A percentile compares a stretch with the other conserved stretches of the same genome.
Conservation (phyloP, 2,888 invertebrate species). For the Pomacea canaliculata region DNA sequence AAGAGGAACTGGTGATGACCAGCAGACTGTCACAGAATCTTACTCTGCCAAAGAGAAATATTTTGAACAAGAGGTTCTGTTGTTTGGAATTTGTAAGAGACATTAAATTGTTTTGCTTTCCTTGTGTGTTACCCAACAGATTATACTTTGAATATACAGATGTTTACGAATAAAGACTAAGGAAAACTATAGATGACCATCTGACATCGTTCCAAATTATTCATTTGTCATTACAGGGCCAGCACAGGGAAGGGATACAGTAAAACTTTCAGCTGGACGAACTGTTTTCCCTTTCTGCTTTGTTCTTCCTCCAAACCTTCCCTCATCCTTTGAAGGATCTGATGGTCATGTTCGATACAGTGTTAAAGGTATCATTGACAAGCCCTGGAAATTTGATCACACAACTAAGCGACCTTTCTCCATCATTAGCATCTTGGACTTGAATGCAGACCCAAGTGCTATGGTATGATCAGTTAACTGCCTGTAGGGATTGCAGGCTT, state of each 20-base stretch:
- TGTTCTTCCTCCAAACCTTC: slow-evolving; percentile 74
- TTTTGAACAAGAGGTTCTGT: slow-evolving; percentile 45
- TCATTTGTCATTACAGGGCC: slow-evolving; percentile 24
- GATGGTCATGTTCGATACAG: slow-evolving; percentile 82
- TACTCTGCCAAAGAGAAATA: slow-evolving; percentile 57
- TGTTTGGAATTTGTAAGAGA: slow-evolving; percentile 44
- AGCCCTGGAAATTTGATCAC: slow-evolving; percentile 88
- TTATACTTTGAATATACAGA: no score
- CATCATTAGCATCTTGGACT: slow-evolving; percentile 84
- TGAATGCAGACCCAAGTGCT: slow-evolving; percentile 74
- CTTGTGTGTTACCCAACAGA: no score
- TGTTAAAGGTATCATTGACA: slow-evolving; percentile 83
- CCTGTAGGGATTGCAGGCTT: no score
- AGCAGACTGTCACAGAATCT: slow-evolving; percentile 48
- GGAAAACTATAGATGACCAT: no score
- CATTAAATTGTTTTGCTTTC: no score
- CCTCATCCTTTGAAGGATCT: slow-evolving; percentile 61
- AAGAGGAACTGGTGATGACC: slow-evolving; percentile 55
- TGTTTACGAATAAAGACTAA: no score
- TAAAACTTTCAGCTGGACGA: slow-evolving; percentile 77
- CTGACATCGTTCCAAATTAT: no score
- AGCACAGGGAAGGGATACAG: slow-evolving; percentile 32
- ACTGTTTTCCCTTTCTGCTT: slow-evolving; percentile 85
- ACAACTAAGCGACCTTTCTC: slow-evolving; percentile 86
- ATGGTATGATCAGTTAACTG: neutral